phyloP scores from a whole-genome alignment of 2,888 invertebrate genomes.

The Altica lythri region DNA sequence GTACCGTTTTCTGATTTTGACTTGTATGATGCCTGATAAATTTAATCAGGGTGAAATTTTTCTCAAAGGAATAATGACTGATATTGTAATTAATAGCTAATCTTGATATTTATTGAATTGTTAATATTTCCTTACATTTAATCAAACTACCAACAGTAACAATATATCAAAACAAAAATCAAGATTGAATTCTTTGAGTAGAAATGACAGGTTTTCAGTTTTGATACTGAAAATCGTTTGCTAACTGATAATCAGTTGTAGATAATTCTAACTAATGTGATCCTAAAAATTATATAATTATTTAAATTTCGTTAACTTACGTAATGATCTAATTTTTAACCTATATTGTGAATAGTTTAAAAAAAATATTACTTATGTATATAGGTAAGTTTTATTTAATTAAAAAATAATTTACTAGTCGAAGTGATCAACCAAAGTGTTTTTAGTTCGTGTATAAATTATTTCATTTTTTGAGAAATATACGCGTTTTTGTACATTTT shows the following conservation, averaged over 20 bases:
- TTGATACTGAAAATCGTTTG: constrained; percentile 32
- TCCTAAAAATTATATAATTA: constrained; percentile 30
- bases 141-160: constrained; percentile 11
- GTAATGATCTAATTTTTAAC: constrained; percentile 1
- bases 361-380: constrained; percentile 30
- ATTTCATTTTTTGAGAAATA: constrained; percentile 36
- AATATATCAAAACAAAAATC: constrained; percentile 20
- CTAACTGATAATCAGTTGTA: constrained; percentile 52
- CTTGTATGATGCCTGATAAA: constrained; percentile 6
- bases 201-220: constrained; percentile 24
- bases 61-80: constrained; percentile 19
- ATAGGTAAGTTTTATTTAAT: constrained; percentile 40
- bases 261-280: constrained; percentile 46
- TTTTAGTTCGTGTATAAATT: constrained; percentile 38
- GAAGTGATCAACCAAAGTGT: constrained; percentile 57
- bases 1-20: neutral
- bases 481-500: constrained; percentile 35
- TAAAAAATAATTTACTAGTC: constrained; percentile 53
- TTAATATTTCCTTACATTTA: neutral
- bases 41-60: constrained; percentile 6
- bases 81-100: constrained; percentile 16
- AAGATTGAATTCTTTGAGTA: constrained; percentile 20
- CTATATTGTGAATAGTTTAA: constrained; percentile 4
- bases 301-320: constrained; percentile 12
- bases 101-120: constrained; percentile 15